Base-by-base conservation (phyloP, 2,888 invertebrate genomes). In the Apeira syringaria region DNA sequence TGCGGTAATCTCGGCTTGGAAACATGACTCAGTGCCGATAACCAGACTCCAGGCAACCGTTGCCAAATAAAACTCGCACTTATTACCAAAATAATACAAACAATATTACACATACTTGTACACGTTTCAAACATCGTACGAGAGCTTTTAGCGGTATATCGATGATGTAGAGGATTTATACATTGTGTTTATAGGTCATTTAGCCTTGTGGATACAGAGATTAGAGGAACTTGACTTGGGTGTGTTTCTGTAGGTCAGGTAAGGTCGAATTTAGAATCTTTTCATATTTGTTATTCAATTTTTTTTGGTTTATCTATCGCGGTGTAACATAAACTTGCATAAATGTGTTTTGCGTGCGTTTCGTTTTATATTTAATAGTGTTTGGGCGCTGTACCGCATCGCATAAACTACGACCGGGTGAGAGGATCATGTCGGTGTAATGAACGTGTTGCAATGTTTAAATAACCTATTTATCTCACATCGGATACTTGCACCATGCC, bases 21-120 rank as follows among this genome's bases (percentile, higher is more conserved):
- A 77, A 74, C 79, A 68, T 82, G 80, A 82, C 60, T 83, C 83
- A 81, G 65, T 60, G 51, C 52, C 68, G 62, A 67, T 71, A 73
- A 68, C 64, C 57, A 57, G 67, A 60, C 70, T 74, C 74, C 70
- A 68, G 66, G 79, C 73, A 78, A 73, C 78, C 56, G 77, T 60
- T 74, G 71, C 73, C 74, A 71, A 78, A 77, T 75, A 74, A 79
- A 76, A 74, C 70, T 68, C 64, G 58, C 61, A 64, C 65, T 69
- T 74, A 76, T 71, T 74, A 68, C 65, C 68, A 66, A 73, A 73
- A 67, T 68, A 70, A 68, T 71, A 68, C 63, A 62, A 67, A 68
- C 66, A 68, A 59, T 64, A 60, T 61, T 61, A 61, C 59, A 57
- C 55, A 50, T 53, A 50, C 38, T 50, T 50, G 60, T 53, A 39